A percentile compares a stretch with the other conserved stretches of the same genome.
Conservation (phyloP, 2,888 invertebrate species). For the Petrolisthes manimaculis region DNA sequence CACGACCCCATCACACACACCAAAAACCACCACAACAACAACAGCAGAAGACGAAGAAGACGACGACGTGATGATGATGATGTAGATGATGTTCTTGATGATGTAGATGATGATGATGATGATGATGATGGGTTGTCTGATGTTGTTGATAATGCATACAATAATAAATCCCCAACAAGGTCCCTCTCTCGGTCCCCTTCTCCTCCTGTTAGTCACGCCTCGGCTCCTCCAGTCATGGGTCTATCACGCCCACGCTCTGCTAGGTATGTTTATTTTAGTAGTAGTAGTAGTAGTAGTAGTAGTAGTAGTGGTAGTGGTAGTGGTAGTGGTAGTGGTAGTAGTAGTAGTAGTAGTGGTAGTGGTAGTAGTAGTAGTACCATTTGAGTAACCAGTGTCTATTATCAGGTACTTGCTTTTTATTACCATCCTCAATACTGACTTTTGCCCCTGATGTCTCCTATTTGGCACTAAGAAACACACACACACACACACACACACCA, state of each 20-base stretch:
- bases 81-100: background rate
- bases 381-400: no score
- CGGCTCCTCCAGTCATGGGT: conserved; percentile 48
- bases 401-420: no score
- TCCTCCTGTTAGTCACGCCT: conserved; percentile 52
- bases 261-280: conserved; percentile 22
- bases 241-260: conserved; percentile 29
- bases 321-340: background rate
- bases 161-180: conserved; percentile 27
- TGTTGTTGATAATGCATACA: conserved; percentile 28
- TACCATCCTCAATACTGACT: no score
- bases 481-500: no score
- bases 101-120: background rate
- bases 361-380: background rate
- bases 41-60: background rate
- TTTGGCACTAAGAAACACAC: no score
- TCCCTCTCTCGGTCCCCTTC: conserved; percentile 49
- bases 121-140: conserved; percentile 34
- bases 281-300: background rate
- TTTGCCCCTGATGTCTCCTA: no score
- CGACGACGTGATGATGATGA: background rate
- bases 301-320: background rate
- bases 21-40: background rate
- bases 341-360: conserved; percentile 7
- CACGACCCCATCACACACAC: background rate